Conservation (phyloP, 1,140 invertebrate species). For the Argopecten irradians region DNA sequence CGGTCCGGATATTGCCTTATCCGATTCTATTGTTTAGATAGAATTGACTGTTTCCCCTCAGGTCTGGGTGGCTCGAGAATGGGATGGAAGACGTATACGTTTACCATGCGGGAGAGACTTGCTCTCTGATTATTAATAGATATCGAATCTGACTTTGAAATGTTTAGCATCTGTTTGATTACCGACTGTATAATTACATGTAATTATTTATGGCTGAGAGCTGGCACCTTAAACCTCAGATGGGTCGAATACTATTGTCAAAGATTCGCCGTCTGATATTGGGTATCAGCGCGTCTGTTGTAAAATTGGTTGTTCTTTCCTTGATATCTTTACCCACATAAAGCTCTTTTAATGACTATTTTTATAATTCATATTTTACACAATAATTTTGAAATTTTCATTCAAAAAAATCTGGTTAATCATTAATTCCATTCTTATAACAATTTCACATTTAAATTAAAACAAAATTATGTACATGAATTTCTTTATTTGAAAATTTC, state of each 20-base stretch:
- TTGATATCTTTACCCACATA: not conserved
- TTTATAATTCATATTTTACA: not conserved
- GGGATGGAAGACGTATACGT: not conserved
- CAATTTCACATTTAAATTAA: not conserved
- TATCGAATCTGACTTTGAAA: conserved; percentile 17
- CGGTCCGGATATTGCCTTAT: conserved; percentile 20
- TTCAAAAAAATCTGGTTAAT: no score
- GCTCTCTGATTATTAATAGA: not conserved
- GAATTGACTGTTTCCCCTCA: not conserved
- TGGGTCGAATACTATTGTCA: not conserved
- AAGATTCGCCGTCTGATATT: not conserved
- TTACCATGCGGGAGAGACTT: conserved; percentile 10
- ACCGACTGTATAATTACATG: conserved; percentile 17
- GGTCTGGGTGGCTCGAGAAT: not conserved
- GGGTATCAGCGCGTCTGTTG: not conserved
- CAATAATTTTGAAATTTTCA: not conserved
- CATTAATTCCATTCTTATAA: no score
- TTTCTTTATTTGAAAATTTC: not conserved
- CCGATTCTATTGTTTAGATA: conserved; percentile 8
- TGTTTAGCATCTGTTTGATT: conserved; percentile 18
- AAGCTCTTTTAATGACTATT: not conserved
- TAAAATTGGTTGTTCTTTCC: not conserved
- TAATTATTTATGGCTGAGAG: conserved; percentile 22
- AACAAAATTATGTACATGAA: not conserved
- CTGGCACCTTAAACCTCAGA: conserved; percentile 7